These are phyloP conservation scores for Rhagoletis zephyria DNA, from an alignment of 1,140 invertebrate species.

Conservation along the genomic window DNA sequence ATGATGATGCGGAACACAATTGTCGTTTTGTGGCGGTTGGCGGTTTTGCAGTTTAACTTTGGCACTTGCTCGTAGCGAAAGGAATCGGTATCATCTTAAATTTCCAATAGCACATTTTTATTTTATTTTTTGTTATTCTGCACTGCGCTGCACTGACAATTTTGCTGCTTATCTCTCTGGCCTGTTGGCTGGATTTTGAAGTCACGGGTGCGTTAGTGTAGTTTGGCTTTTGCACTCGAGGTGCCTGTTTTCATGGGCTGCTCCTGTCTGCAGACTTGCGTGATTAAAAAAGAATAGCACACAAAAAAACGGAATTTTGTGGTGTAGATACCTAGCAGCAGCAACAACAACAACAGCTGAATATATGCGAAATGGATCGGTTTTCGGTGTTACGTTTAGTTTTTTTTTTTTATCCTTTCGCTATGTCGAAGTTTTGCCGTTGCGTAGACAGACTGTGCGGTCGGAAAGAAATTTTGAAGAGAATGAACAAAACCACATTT, in stretches of 20 bases:
- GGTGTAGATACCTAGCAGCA: conserved; percentile 48
- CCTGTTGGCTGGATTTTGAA: conserved; percentile 33
- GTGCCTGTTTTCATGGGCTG: not conserved
- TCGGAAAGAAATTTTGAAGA: not conserved
- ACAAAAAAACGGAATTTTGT: conserved; percentile 10
- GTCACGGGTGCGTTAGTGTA: not conserved
- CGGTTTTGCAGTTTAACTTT: conserved; percentile 54
- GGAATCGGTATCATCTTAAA: conserved; percentile 51
- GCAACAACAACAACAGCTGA: conserved; percentile 13
- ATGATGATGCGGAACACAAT: conserved; percentile 49
- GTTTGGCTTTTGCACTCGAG: conserved; percentile 16
- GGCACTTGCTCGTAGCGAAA: conserved; percentile 54
- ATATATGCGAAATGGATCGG: not conserved
- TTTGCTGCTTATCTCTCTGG: not conserved
- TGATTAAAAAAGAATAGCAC: conserved; percentile 23
- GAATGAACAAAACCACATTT: conserved; percentile 25
- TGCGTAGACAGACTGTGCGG: conserved; percentile 26
- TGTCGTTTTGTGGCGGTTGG: conserved; percentile 44
- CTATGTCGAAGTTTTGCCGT: not conserved
- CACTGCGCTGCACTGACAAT: not conserved
- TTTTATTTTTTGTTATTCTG: not conserved
- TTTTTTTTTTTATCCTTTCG: not conserved
- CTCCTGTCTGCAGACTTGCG: not conserved
- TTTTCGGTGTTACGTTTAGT: conserved; percentile 13
- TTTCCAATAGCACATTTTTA: conserved; percentile 27